Evolutionary conservation across 2,113 vertebrate species (phyloP).

Genomic region (Hippopotamus amphibius): DNA sequence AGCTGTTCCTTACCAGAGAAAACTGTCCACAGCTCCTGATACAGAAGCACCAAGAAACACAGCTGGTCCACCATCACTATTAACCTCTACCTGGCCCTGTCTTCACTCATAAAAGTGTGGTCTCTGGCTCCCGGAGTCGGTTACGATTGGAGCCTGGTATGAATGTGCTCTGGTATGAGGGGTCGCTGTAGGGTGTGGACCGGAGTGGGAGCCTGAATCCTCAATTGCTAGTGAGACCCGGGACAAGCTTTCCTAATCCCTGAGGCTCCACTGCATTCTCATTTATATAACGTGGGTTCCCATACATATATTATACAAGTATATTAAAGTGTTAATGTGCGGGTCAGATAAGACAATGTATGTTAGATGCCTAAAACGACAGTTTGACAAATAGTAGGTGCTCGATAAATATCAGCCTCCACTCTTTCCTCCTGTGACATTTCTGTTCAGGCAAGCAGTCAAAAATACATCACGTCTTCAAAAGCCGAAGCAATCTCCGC

Average conservation of each 20-base stretch:
- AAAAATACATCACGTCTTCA: neutral
- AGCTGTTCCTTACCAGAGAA: neutral
- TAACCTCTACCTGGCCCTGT: neutral
- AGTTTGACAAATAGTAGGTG: neutral
- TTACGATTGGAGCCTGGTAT: neutral
- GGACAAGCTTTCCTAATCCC: neutral
- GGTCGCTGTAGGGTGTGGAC: rapidly evolving
- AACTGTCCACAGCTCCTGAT: neutral
- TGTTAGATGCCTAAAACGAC: neutral
- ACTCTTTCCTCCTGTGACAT: neutral
- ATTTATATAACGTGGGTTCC: neutral
- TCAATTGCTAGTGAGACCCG: rapidly evolving
- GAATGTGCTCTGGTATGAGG: neutral
- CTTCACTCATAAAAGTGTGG: neutral
- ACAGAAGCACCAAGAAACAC: neutral
- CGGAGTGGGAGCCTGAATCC: neutral
- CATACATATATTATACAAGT: neutral
- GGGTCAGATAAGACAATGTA: neutral
- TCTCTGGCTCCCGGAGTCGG: rapidly evolving
- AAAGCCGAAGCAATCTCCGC: neutral
- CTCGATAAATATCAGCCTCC: neutral
- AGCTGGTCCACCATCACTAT: neutral
- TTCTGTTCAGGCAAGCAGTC: neutral
- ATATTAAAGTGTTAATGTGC: neutral
- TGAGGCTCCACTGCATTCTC: neutral